A percentile compares a stretch with the other conserved stretches of the same genome.
Evolutionary conservation across 37 sponge, comb jelly and placozoan species (phyloP).

Genomic region (Crambe crambe): DNA sequence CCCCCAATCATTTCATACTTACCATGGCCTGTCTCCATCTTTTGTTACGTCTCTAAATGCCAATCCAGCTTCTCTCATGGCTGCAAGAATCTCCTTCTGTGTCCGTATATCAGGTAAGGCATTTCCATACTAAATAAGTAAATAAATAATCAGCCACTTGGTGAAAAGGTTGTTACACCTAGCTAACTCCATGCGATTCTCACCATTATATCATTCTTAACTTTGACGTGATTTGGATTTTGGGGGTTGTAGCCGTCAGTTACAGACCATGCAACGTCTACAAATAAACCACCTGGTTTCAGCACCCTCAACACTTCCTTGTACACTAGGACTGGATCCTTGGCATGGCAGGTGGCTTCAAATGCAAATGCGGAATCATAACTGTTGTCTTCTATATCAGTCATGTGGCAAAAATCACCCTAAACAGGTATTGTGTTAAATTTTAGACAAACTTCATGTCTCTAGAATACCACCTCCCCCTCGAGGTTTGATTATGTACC

Average conservation of each 20-base stretch:
- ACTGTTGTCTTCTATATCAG: slow-evolving; percentile 53
- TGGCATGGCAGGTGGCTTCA: slow-evolving; percentile 72
- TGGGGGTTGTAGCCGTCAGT: slow-evolving; percentile 67
- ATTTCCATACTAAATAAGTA: slow-evolving; percentile 58
- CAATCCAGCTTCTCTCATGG: slow-evolving; percentile 52
- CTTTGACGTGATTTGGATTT: slow-evolving; percentile 51
- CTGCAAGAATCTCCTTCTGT: not conserved
- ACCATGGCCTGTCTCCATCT: slow-evolving; percentile 66
- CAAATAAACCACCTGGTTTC: slow-evolving; percentile 74
- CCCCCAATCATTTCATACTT: no score
- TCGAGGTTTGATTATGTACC: no score
- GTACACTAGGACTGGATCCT: slow-evolving; percentile 39
- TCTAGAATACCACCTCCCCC: no score
- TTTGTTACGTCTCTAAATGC: slow-evolving; percentile 16
- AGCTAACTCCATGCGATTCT: no score
- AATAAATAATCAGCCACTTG: no score
- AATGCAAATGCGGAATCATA: slow-evolving; percentile 69
- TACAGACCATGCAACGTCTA: slow-evolving; percentile 46
- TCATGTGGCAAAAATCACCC: slow-evolving; percentile 69
- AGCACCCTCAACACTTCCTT: slow-evolving; percentile 61
- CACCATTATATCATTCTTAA: slow-evolving; percentile 49
- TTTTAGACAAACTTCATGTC: no score
- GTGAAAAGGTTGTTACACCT: no score
- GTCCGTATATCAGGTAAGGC: slow-evolving; percentile 49
- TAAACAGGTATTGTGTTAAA: no score